Evolutionary conservation across 2,888 invertebrate species (phyloP).

Genomic region (Calephelis perditalis): DNA sequence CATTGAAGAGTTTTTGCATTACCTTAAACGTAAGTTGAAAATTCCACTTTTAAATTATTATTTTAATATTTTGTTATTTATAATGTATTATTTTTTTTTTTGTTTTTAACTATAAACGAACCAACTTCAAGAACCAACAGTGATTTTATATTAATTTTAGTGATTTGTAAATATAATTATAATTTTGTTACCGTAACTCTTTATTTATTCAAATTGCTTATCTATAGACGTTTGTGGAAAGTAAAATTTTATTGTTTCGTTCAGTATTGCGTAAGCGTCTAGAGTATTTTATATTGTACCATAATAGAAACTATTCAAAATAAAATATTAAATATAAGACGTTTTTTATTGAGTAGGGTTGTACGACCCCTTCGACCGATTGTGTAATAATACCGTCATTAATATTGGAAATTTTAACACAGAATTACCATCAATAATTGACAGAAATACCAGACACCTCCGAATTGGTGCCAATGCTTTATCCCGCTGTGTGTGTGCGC

Average conservation of each 20-base stretch:
- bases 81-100: not conserved
- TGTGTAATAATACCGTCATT: too few species aligned
- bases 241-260: constrained; percentile 74
- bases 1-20: too few species aligned
- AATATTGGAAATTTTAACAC: too few species aligned
- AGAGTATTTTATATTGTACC: constrained; percentile 58
- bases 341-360: constrained; percentile 11
- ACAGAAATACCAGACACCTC: too few species aligned
- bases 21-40: too few species aligned
- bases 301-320: constrained; percentile 62
- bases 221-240: constrained; percentile 54
- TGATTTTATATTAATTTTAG: constrained; percentile 21
- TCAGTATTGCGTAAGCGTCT: constrained; percentile 72
- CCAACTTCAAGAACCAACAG: constrained; percentile 4
- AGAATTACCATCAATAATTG: too few species aligned
- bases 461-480: too few species aligned
- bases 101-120: not conserved
- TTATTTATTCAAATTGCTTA: constrained; percentile 46
- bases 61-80: not conserved
- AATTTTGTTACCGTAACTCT: constrained; percentile 57
- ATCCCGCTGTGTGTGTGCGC: too few species aligned
- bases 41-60: too few species aligned
- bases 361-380: too few species aligned
- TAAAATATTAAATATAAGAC: constrained; percentile 37
- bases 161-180: constrained; percentile 62